These are phyloP conservation scores for Folsomia candida DNA, from an alignment of 2,888 invertebrate species.

Conservation along the genomic window DNA sequence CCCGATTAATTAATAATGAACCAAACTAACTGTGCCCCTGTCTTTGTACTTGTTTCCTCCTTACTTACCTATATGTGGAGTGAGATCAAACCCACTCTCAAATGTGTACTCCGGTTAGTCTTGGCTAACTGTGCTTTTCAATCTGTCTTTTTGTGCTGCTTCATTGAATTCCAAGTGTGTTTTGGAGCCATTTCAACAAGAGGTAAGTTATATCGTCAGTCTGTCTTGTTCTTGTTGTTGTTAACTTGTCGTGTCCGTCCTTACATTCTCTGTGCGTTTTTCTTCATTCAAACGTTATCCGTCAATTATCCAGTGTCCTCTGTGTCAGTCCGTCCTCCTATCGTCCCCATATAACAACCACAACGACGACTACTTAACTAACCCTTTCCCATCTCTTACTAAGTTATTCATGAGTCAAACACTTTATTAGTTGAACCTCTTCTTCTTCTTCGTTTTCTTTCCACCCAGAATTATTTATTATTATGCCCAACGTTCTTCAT, in stretches of 20 bases:
- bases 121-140: conserved; percentile 49
- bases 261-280: neutral
- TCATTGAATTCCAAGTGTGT: conserved; percentile 71
- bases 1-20: neutral
- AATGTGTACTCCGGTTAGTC: neutral
- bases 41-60: conserved; percentile 39
- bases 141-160: conserved; percentile 66
- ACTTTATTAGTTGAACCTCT: neutral
- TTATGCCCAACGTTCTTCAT: neutral
- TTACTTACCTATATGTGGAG: conserved; percentile 18
- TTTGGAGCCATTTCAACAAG: conserved; percentile 98
- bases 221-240: conserved; percentile 1
- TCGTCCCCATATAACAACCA: too few species aligned
- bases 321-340: neutral
- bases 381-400: too few species aligned
- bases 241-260: neutral
- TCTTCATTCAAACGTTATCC: neutral
- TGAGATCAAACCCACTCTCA: neutral
- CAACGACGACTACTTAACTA: too few species aligned
- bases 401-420: neutral
- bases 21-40: conserved; percentile 49
- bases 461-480: neutral
- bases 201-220: conserved; percentile 69
- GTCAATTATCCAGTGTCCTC: neutral
- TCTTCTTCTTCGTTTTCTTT: neutral